These are phyloP conservation scores for Chalcis sispes DNA, from an alignment of 2,888 invertebrate genomes.

Conservation along the genomic window DNA sequence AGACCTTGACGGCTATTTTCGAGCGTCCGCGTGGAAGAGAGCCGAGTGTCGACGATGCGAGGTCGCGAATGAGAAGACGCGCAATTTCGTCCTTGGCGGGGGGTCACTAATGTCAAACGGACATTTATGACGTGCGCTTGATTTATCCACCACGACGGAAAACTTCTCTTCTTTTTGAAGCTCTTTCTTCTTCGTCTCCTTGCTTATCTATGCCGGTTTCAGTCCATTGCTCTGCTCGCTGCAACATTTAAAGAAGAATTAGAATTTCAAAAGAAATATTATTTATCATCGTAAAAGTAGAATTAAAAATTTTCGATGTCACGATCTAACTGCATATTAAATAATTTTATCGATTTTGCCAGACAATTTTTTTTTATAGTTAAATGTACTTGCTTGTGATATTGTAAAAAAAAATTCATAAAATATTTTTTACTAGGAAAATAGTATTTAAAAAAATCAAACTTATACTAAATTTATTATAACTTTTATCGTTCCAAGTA, in stretches of 20 bases:
- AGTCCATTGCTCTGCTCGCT: constrained; percentile 2
- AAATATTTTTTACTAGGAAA: too few species aligned
- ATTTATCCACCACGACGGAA: not conserved
- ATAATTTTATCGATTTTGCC: too few species aligned
- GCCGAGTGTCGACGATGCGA: not conserved
- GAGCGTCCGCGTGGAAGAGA: constrained; percentile 5
- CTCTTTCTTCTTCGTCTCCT: not conserved
- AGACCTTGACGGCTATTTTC: constrained; percentile 48
- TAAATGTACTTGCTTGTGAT: too few species aligned
- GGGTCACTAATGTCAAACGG: constrained; percentile 36
- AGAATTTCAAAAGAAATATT: not conserved
- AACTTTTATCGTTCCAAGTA: too few species aligned
- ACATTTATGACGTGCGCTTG: constrained; percentile 23
- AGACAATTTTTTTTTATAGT: too few species aligned
- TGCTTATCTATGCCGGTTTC: constrained; percentile 26
- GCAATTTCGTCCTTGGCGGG: constrained; percentile 37
- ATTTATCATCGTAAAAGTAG: too few species aligned
- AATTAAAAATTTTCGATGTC: too few species aligned
- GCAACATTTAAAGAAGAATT: constrained; percentile 10
- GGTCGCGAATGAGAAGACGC: constrained; percentile 14
- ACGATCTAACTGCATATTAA: too few species aligned
- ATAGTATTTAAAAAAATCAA: too few species aligned
- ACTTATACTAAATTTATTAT: too few species aligned
- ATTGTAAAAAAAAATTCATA: too few species aligned
- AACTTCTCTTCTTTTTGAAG: not conserved